Evolutionary conservation across 2,113 vertebrate genomes (phyloP).

Genomic region (Amphiprion ocellaris): DNA sequence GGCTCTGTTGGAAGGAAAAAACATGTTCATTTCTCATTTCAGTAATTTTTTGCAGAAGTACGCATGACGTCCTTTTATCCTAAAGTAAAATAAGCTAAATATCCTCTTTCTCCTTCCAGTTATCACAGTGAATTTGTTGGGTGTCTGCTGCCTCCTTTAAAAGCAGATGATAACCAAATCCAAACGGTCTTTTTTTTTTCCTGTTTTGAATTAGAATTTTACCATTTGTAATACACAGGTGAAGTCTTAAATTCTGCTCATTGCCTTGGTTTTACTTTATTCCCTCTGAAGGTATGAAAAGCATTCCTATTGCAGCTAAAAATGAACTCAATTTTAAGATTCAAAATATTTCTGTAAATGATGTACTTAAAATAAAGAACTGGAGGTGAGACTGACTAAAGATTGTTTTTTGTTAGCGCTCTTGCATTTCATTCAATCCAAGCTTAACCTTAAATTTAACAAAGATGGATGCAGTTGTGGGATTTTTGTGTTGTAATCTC

Average conservation of each 20-base stretch:
- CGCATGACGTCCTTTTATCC: slow-evolving; percentile 59
- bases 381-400: slow-evolving; percentile 44
- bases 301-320: slow-evolving; percentile 36
- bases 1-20: slow-evolving; percentile 19
- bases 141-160: slow-evolving; percentile 47
- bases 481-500: not conserved
- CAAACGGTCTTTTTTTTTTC: slow-evolving; percentile 29
- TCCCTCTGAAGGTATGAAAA: slow-evolving; percentile 36
- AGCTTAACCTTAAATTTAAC: not conserved
- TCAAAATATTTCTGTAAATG: slow-evolving; percentile 71
- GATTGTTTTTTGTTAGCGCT: slow-evolving; percentile 8
- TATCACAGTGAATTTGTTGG: slow-evolving; percentile 37
- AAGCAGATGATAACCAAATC: slow-evolving; percentile 43
- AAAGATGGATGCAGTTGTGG: not conserved
- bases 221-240: slow-evolving; percentile 50
- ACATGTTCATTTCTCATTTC: slow-evolving; percentile 26
- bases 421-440: slow-evolving; percentile 1
- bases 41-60: slow-evolving; percentile 36
- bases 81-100: slow-evolving; percentile 31
- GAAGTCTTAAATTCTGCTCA: slow-evolving; percentile 40
- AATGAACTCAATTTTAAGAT: slow-evolving; percentile 53
- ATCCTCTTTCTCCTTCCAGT: slow-evolving; percentile 35
- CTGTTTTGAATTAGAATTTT: slow-evolving; percentile 37
- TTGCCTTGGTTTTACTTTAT: slow-evolving; percentile 26
- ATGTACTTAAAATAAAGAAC: slow-evolving; percentile 73